Evolutionary conservation across 2,797 vertebrate genomes (phyloP).

Genomic region (Danio aesculapii): DNA sequence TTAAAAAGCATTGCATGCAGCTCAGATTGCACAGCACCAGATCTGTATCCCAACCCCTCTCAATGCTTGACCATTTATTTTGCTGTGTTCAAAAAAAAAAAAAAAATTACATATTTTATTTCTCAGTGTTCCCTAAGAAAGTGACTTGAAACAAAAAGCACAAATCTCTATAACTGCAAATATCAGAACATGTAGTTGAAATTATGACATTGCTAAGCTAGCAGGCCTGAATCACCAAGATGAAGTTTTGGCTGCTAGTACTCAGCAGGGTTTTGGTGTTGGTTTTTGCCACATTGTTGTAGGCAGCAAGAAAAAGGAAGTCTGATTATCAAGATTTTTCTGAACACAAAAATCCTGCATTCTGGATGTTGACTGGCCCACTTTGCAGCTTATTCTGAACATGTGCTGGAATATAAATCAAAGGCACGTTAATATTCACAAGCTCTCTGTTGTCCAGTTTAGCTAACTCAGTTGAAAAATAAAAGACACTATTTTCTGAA

Average conservation of each 20-base stretch:
- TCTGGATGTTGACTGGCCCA: neutral
- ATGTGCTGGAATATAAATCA: neutral
- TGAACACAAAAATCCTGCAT: neutral
- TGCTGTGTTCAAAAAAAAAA: no score
- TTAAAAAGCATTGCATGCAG: no score
- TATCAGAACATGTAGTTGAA: slow-evolving; percentile 1
- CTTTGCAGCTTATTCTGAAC: neutral
- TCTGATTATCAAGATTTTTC: neutral
- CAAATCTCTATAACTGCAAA: slow-evolving; percentile 7
- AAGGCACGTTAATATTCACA: neutral
- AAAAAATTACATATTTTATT: no score
- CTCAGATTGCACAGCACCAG: no score
- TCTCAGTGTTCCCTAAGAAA: no score
- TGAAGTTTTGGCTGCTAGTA: no score
- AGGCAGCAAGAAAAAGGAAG: neutral
- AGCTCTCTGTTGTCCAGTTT: neutral
- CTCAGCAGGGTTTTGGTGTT: no score
- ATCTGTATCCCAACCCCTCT: no score
- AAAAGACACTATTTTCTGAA: no score
- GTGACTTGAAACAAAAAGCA: neutral
- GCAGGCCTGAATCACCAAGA: neutral
- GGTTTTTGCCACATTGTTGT: neutral
- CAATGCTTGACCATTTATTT: no score
- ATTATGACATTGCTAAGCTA: neutral
- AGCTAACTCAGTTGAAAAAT: neutral